Base-by-base conservation (phyloP, 2,797 vertebrate species). In the Miichthys miiuy region DNA sequence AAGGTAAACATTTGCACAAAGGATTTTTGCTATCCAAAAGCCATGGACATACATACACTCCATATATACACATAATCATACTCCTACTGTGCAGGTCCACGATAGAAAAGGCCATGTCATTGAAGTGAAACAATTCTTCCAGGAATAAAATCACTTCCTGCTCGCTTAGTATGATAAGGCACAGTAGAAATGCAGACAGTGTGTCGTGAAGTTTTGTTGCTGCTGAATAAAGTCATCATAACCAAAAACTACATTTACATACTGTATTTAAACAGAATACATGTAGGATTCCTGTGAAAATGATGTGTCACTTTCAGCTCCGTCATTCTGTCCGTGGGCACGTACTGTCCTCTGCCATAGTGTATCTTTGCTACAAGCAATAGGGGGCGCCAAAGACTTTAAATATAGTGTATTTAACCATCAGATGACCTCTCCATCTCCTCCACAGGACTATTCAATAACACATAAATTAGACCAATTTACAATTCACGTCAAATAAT, bases 1-100 rank as follows among this genome's bases (percentile, higher is more conserved):
- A 64, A 55, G 14, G 54, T 75, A 83, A 84, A 84, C 70, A 64
- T 2, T 69, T 60, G 23, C 67, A 72, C 68, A 66, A 34, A 62
- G 25, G 27, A 55, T 50, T 77, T 38, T 76, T 42, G 21, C n/a
- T 65, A 34, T 54, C 56, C 20, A 56, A 60, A 9, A 68, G 30
- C 11, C 1, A 41, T 66, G 10, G 25, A 44, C 34, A 5, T 52
- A 52, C 20, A 21, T 14, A 20, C 6, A 23, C 20, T 46, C 8
- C 5, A 20, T n/a, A 25, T 42, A 34, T 42, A 58, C 12, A 47
- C 20, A 68, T 30, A 20, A 23, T 25, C 25, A 16, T 46, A n/a
- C 23, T 16, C 16, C 27, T 46, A 11, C 20, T 17, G 38, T 25
- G 5, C 48, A 20, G 17, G 10, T 13, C 3, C 50, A 56, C 3